These are phyloP conservation scores for Scaptomyza hsui DNA, from an alignment of 1,140 invertebrate genomes.

Conservation along the genomic window DNA sequence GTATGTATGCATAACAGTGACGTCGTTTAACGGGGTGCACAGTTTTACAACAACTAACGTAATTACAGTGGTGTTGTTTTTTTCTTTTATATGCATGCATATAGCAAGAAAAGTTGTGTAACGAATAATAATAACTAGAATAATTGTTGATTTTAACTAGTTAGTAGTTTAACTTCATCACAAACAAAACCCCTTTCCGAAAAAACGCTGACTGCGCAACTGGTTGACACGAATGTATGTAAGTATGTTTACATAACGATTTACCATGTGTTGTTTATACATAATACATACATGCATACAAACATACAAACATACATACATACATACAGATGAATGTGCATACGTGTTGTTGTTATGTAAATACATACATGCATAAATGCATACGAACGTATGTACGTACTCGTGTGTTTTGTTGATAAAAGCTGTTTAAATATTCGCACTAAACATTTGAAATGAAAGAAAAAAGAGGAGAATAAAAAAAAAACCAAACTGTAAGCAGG, in stretches of 20 bases:
- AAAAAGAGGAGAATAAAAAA: background rate
- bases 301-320: too few species aligned
- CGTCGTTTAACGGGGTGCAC: background rate
- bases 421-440: conserved; percentile 61
- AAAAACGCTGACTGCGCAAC: background rate
- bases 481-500: conserved; percentile 6
- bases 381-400: conserved; percentile 7
- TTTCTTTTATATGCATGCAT: too few species aligned
- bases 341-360: conserved; percentile 39
- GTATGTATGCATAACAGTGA: conserved; percentile 39
- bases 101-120: too few species aligned
- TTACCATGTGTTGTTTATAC: conserved; percentile 26
- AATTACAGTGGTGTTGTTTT: too few species aligned
- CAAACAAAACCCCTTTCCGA: background rate
- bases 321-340: conserved; percentile 5
- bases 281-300: conserved; percentile 25
- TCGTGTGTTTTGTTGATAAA: conserved; percentile 50
- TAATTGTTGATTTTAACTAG: background rate
- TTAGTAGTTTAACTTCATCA: background rate
- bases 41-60: too few species aligned
- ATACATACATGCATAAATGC: conserved; percentile 16
- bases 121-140: too few species aligned
- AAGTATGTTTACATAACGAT: conserved; percentile 31
- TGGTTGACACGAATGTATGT: conserved; percentile 26
- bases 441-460: conserved; percentile 27